Evolutionary conservation across 2,888 invertebrate species (phyloP), one percentile per base, ranked within the genome.

Genomic region (Anoncus sp.): DNA sequence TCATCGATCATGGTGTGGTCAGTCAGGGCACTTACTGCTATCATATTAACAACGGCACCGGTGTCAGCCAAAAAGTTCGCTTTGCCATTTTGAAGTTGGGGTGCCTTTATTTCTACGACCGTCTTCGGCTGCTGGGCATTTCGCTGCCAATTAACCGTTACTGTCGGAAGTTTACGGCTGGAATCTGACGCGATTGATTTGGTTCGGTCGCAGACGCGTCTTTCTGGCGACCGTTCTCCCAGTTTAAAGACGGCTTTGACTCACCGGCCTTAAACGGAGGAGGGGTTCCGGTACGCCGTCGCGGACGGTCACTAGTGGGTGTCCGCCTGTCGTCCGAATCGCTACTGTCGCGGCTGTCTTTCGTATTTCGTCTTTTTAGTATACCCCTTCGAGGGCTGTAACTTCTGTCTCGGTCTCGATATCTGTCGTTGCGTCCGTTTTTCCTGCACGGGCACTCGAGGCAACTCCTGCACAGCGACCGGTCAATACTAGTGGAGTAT

Each of bases 201-300:
- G n/a, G n/a, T n/a, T n/a, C n/a, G 27, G 55, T 9, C 57, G 14
- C 31, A 35, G 62, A 53, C 67, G 27, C 59, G 60, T 75, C 53
- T 35, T 43, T 75, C 40, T 9, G 57, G 31, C 20, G 35, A 22
- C 57, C 31, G 57, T 27, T 18, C 12, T 16, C 38, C 57, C 20
- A 12, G 57, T 57, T 35, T 57, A 57, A 57, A 57, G 55, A 16
- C 35, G 12, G 31, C n/a, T 53, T 16, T 57, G 14, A 5, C n/a
- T 16, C 57, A 18, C 10, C 14, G 16, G 3, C 1, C 20, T 20
- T 57, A 38, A 38, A 10, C 3, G 20, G 35, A 14, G 31, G 55
- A 18, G 38, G 16, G 5, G 1, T 38, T 12, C 18, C 9, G 18
- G 20, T 20, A 18, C 5, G 1, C 1, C 20, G 31, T 10, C 35